Evolutionary conservation across 30 jellyfish, hydroid and myxozoan species (phyloP), one percentile per base, ranked within the genome.

Genomic region (Catostylus mosaicus): DNA sequence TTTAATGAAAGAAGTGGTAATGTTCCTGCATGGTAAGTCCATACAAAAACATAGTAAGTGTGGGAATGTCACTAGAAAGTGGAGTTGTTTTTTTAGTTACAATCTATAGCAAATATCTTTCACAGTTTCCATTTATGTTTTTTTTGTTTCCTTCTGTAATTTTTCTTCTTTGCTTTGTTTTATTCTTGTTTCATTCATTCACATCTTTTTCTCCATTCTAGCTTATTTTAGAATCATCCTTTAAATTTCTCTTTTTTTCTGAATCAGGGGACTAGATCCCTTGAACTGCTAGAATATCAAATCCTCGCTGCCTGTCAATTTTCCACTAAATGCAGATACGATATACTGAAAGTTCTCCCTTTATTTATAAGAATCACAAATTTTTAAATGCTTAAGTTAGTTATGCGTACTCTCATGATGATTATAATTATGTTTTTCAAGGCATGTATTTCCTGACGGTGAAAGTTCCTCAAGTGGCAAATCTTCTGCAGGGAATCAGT

Each of bases 11-110:
- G 32, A 7, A 20, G 37, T 22, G 32, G 73, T 3, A 24, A 32
- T 4, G 26, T 48, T 61, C 75, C 82, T 67, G 79, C 82, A 4
- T 82, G 92, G 92, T 82, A 29, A 48, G 79, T 23, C 37, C 7
- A 37, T 11, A 50, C 19, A 4, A 10, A 2, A 10, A 50, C 24
- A 18, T 50, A 50, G 5, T 50, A 10, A 3, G 8, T 43, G 54
- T 6, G 14, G 14, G 16, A 43, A 16, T 43, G 14, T 43, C 8
- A 6, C 54, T 43, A 43, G 14, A 6, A 16, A 9, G 16, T 43
- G 54, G 54, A 43, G 54, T 16, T 6, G 16, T 43, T 43, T 43
- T 16, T 16, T 43, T 43, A 43, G 16, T 43, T 16, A 43, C 54
- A 6, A 43, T 43, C 16, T 43, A 43, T 43, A 6, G 54, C 16